Evolutionary conservation across 1,140 invertebrate species (phyloP), one percentile per base, ranked within the genome.

Genomic region (Drosophila navojoa): DNA sequence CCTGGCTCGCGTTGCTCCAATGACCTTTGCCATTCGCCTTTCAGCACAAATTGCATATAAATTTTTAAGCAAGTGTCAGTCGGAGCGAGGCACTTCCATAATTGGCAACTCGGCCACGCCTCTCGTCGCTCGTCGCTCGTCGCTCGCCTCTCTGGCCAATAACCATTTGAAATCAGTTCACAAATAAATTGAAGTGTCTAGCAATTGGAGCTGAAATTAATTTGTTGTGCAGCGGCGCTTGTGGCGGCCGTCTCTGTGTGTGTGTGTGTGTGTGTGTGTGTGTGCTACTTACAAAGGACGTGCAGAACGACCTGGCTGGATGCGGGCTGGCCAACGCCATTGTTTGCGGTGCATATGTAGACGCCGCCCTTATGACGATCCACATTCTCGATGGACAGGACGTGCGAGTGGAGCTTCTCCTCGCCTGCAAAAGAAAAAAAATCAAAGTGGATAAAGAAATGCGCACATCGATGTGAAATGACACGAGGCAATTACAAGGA

Each of bases 271-370:
- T 22, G 19, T 3, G 1, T 22, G 19, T 1, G 19, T 19, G 44
- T 4, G n/a, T 19, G 47, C 2, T 92, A 94, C 94, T 94, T 92
- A 94, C 94, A 94, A 62, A 94, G 79, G 42, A 95, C 94, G 77
- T 94, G 93, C n/a, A 95, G 91, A 40, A 93, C 92, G 64, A 95
- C 93, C 80, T 94, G 93, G 70, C 93, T 93, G 55, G 93, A 93
- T 45, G 93, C 94, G 61, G 94, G 93, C 76, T 94, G 93, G 25
- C 94, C 94, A 25, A 95, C 94, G 22, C 94, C 94, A 87, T 95
- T 95, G 85, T 93, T 93, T 29, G 94, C 95, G 5, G 93, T 94
- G 78, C 95, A 95, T 71, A 93, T 92, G 89, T 95, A 95, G 52
- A 93, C 91, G 13, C 95, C 95, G 25, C 94, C 94, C 72, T 95